Base-by-base conservation (phyloP, 2,888 invertebrate species). In the Netelia melanura region DNA sequence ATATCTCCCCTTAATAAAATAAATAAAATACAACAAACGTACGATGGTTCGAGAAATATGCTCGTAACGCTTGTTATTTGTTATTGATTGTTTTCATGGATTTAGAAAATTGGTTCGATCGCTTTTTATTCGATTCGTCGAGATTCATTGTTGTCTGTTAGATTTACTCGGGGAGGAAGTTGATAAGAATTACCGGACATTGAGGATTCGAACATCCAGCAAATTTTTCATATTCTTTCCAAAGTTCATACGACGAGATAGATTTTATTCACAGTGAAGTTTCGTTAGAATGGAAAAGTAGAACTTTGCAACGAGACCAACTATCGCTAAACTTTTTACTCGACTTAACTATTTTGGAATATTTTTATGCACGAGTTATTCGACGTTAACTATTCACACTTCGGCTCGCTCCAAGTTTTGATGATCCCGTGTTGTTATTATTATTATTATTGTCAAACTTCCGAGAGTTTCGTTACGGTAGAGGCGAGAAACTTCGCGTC, bases 391-490 rank as follows among this genome's bases (percentile, higher is more conserved):
- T 56, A 56, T 21, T 56, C 56, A 56, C 14, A 21, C 14, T 56
- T 14, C 9, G n/a, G 17, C 21, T 56, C 21, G 8, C 3, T 17
- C 9, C 3, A 56, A 56, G n/a, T 56, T 56, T 21, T 56, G 2
- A 9, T 21, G n/a, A 56, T 56, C 6, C 2, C 3, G 21, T 21
- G 21, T 56, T 56, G 21, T 38, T 65, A 52, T 17, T 21, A 23
- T 75, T 54, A 38, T 64, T 75, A 44, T 72, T 61, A n/a, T 38
- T 56, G 21, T 64, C 62, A 48, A 48, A 1, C 48, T 10, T 14
- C 48, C 3, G 2, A 48, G 8, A 48, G 48, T 48, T 48, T 48
- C 11, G 3, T 48, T 14, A 48, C 14, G 10, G 6, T 14, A 48
- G 48, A 48, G 14, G 11, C 11, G 9, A 30, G 25, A 52, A 62